Evolutionary conservation across 2,113 vertebrate species (phyloP).

Genomic region (Fregetta grallaria): DNA sequence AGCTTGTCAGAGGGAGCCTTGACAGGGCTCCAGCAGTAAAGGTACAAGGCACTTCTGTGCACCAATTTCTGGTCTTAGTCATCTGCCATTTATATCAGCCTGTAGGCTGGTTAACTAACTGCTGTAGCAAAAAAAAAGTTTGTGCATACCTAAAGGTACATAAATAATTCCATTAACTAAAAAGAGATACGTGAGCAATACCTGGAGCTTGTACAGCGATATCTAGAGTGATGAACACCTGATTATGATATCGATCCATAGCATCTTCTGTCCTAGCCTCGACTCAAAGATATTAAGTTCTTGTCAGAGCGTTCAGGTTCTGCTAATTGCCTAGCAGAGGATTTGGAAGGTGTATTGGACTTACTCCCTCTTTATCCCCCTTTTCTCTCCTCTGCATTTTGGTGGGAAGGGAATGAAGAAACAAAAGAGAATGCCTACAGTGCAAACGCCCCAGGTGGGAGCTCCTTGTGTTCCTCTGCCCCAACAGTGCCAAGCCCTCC

Average conservation of each 20-base stretch:
- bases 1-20: neutral
- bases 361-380: neutral
- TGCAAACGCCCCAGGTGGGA: neutral
- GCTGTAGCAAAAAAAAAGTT: neutral
- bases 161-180: neutral
- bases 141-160: neutral
- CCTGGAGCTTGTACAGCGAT: neutral
- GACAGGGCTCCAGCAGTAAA: neutral
- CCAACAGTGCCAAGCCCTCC: neutral
- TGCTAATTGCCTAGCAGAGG: neutral
- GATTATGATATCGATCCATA: neutral
- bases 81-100: neutral
- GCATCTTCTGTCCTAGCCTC: neutral
- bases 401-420: neutral
- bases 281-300: neutral
- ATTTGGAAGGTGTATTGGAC: neutral
- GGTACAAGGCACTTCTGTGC: neutral
- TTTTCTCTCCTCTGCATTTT: neutral
- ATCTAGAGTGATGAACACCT: neutral
- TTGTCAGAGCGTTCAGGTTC: neutral
- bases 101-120: neutral
- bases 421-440: too few species aligned
- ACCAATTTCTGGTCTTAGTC: neutral
- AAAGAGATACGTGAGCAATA: accelerated
- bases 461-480: neutral